Percentiles rank a stretch among this genome's conserved stretches.
phyloP scores from a whole-genome alignment of 2,797 vertebrate species.

The Oreochromis grahami region DNA sequence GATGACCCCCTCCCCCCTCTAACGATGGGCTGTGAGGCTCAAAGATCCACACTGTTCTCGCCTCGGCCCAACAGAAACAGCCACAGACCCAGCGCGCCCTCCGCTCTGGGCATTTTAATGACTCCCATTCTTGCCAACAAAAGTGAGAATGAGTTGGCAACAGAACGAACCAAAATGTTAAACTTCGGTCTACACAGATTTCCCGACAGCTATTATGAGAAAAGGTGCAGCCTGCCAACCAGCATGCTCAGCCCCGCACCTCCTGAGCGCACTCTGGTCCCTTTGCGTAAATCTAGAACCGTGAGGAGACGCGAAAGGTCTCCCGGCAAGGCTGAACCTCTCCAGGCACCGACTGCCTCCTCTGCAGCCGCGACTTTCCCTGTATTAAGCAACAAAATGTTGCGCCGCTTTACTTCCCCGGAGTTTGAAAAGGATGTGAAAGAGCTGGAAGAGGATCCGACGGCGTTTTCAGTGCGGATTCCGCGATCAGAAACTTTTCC shows the following conservation, averaged over 20 bases:
- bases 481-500: constrained; percentile 73
- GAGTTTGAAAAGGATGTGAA: constrained; percentile 57
- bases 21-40: not conserved
- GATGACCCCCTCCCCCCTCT: constrained; percentile 16
- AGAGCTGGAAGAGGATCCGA: not conserved
- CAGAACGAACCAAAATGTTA: not conserved
- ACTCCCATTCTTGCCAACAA: constrained; percentile 53
- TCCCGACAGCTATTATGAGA: constrained; percentile 70
- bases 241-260: constrained; percentile 49
- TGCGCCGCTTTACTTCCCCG: constrained; percentile 73
- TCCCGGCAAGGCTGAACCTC: not conserved
- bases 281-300: constrained; percentile 50
- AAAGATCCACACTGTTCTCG: constrained; percentile 4
- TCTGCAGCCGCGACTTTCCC: constrained; percentile 40
- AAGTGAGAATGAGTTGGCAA: not conserved
- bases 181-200: constrained; percentile 40
- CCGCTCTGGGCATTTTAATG: constrained; percentile 52
- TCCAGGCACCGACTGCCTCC: not conserved
- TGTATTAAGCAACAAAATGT: constrained; percentile 59
- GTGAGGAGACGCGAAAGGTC: constrained; percentile 12
- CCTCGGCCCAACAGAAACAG: constrained; percentile 33
- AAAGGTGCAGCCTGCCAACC: constrained; percentile 72
- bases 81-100: not conserved
- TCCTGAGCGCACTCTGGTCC: constrained; percentile 39
- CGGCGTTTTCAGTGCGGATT: constrained; percentile 9